Base-by-base conservation (phyloP, 2,113 vertebrate genomes). In the Salvelinus fontinalis region DNA sequence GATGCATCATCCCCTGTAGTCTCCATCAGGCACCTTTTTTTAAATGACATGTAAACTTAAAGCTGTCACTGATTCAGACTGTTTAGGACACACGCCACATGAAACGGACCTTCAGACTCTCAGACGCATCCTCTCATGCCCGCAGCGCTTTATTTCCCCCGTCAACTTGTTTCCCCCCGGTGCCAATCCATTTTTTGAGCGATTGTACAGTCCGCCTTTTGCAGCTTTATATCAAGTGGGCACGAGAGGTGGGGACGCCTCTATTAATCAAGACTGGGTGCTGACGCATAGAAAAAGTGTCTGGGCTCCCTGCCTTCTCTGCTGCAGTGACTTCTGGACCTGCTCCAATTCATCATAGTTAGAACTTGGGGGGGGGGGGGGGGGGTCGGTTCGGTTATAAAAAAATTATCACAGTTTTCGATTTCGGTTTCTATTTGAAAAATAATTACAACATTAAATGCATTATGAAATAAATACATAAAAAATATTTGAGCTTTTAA, bases 211-310 rank as follows among this genome's bases (percentile, higher is more conserved):
- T 26, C 8, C 9, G 29, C 31, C 20, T 59, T 71, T 69, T 51
- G n/a, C 65, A 18, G 18, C 31, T 59, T 73, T 39, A 16, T 20
- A 16, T 64, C 3, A 51, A 31, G 65, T 65, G 76, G 68, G 70
- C 31, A 75, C 31, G 12, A 71, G 44, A 71, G 71, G 60, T 64
- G 48, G 60, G 8, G 22, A 51, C 48, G 22, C 24, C 31, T 44
- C 73, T 29, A 83, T 84, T 82, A 82, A 82, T 87, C 84, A 86
- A 71, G 73, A 34, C 74, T 66, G 20, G 82, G 75, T 85, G 83
- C 84, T 84, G 79, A 90, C 51, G 11, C 67, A 67, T 80, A 79
- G 29, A 70, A 79, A 78, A 82, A 77, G 62, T 68, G 72, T 65
- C 79, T 64, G 75, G 75, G 57, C 73, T 70, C 51, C 83, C 78